Evolutionary conservation across 1,140 invertebrate species (phyloP).

Genomic region (Pantala flavescens): DNA sequence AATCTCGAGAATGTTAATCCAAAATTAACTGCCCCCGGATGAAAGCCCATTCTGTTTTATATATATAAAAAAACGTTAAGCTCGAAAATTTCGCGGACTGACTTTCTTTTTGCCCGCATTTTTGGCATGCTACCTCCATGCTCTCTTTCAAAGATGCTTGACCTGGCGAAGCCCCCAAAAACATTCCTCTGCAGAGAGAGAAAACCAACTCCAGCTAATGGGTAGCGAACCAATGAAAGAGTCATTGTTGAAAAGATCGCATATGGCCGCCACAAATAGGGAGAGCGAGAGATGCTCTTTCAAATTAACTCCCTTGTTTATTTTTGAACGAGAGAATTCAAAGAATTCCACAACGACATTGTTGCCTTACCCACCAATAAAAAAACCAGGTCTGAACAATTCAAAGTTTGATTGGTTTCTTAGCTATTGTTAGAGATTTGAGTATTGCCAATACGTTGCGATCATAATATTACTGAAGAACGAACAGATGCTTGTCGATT

Average conservation of each 20-base stretch:
- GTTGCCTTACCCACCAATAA: too few species aligned
- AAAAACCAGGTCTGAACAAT: too few species aligned
- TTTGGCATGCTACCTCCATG: neutral
- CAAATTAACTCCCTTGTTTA: too few species aligned
- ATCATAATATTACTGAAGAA: too few species aligned
- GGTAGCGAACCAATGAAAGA: neutral
- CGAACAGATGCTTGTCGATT: too few species aligned
- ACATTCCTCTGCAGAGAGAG: neutral
- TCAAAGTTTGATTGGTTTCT: too few species aligned
- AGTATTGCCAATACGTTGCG: too few species aligned
- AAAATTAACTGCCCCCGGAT: neutral
- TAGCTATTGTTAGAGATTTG: too few species aligned
- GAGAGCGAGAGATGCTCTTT: too few species aligned
- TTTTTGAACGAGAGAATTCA: too few species aligned
- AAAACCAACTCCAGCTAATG: neutral
- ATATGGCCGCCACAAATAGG: too few species aligned
- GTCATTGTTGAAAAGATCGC: neutral
- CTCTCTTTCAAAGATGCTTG: neutral
- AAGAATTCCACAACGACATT: too few species aligned
- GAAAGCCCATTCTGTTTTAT: neutral
- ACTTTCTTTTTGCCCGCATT: neutral
- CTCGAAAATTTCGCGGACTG: neutral
- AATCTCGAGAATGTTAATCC: neutral
- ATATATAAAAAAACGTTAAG: neutral
- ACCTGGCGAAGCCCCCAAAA: neutral